Evolutionary conservation across 2,888 invertebrate genomes (phyloP).

Genomic region (Anarsia innoxiella): DNA sequence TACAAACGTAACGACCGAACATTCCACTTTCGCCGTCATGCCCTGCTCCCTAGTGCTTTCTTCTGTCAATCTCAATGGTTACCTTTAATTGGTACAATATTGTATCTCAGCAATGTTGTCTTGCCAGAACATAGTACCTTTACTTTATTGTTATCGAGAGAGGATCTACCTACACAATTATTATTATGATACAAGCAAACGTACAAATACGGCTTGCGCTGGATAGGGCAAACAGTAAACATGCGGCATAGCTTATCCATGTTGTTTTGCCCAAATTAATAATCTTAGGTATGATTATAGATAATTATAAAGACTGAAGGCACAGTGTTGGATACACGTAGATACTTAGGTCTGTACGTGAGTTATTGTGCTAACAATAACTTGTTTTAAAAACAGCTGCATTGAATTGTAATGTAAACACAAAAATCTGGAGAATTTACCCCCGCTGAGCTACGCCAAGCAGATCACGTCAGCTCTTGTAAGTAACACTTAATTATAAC

Average conservation of each 20-base stretch:
- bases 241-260: too few relatives aligned
- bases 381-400: too few relatives aligned
- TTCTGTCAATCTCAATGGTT: conserved; percentile 52
- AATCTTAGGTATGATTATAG: too few relatives aligned
- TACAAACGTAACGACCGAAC: conserved; percentile 34
- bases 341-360: too few relatives aligned
- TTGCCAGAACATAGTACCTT: conserved; percentile 16
- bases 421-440: conserved; percentile 26
- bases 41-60: conserved; percentile 45
- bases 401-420: conserved; percentile 30
- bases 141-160: conserved; percentile 11
- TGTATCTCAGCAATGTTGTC: conserved; percentile 26
- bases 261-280: too few relatives aligned
- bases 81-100: conserved; percentile 52
- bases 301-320: too few relatives aligned
- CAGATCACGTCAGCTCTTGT: conserved; percentile 19
- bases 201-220: too few relatives aligned
- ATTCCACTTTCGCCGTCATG: conserved; percentile 50
- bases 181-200: too few relatives aligned
- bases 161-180: too few relatives aligned
- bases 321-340: too few relatives aligned
- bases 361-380: too few relatives aligned
- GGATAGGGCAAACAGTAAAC: too few relatives aligned
- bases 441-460: conserved; percentile 39
- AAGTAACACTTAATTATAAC: conserved; percentile 3